Conservation (phyloP, 2,113 vertebrate species). For the Malurus melanocephalus region DNA sequence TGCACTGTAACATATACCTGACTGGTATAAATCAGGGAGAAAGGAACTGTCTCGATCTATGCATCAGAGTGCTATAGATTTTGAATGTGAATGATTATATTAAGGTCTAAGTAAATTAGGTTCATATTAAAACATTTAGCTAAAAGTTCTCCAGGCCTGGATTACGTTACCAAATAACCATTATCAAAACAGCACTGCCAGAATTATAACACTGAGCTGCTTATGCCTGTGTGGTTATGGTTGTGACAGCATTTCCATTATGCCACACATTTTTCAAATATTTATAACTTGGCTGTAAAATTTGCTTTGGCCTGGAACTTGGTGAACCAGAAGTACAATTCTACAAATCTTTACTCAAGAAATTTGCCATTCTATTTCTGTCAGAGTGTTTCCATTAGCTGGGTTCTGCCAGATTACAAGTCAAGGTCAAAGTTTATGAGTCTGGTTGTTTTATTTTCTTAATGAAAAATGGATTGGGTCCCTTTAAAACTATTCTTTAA, state of each 20-base stretch:
- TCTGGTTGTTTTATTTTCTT: not conserved
- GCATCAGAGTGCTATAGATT: not conserved
- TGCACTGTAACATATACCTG: not conserved
- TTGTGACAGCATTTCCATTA: slow-evolving; percentile 28
- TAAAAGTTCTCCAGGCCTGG: not conserved
- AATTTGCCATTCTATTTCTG: not conserved
- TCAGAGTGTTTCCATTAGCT: not conserved
- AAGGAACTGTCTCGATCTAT: slow-evolving; percentile 4
- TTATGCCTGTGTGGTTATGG: not conserved
- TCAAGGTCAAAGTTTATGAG: not conserved
- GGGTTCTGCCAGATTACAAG: not conserved
- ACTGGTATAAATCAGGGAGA: not conserved
- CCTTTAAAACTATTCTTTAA: not conserved
- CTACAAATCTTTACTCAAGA: not conserved
- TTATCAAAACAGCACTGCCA: not conserved
- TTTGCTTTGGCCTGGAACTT: not conserved
- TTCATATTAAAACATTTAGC: slow-evolving; percentile 2
- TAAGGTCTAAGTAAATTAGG: slow-evolving; percentile 17
- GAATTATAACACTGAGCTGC: not conserved
- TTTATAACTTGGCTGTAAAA: slow-evolving; percentile 25
- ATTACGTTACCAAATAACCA: not conserved
- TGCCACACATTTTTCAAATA: slow-evolving; percentile 18
- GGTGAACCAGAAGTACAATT: not conserved
- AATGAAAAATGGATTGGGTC: not conserved
- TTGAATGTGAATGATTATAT: slow-evolving; percentile 14